Evolutionary conservation across 2,113 vertebrate genomes (phyloP).

Genomic region (Alethe castanea): DNA sequence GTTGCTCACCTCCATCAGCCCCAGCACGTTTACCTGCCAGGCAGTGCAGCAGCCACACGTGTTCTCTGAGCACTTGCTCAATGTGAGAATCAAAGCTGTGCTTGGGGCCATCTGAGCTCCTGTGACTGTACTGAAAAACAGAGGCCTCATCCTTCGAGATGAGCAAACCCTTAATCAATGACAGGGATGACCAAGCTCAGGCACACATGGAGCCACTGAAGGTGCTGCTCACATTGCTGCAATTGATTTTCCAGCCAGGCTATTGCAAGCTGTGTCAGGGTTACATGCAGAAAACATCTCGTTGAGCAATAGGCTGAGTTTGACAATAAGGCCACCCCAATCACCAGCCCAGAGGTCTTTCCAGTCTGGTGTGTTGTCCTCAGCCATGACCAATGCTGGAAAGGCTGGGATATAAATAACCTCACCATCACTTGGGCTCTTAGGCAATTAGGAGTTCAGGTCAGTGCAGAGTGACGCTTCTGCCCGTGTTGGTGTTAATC

Average conservation of each 20-base stretch:
- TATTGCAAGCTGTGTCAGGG: background rate
- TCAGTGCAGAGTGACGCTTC: background rate
- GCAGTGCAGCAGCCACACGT: background rate
- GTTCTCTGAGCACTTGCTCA: background rate
- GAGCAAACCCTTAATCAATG: background rate
- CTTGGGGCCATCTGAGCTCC: background rate
- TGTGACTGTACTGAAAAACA: background rate
- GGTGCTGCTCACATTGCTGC: background rate
- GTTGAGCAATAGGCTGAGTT: background rate
- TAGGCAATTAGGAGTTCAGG: background rate
- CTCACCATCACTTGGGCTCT: background rate
- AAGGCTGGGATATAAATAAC: background rate
- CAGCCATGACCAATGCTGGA: background rate
- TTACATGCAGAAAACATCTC: background rate
- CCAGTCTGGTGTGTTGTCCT: background rate
- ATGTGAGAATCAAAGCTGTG: background rate
- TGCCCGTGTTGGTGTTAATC: background rate
- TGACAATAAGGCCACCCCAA: background rate
- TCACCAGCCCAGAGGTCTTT: background rate
- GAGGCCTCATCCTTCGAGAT: background rate
- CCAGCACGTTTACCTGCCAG: background rate
- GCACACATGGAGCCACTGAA: background rate
- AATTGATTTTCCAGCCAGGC: background rate
- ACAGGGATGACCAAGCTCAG: background rate
- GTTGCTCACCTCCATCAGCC: fast-evolving